A percentile compares a stretch with the other conserved stretches of the same genome.
These are phyloP conservation scores for Lanius collurio DNA, from an alignment of 2,113 vertebrate species.

Conservation along the genomic window DNA sequence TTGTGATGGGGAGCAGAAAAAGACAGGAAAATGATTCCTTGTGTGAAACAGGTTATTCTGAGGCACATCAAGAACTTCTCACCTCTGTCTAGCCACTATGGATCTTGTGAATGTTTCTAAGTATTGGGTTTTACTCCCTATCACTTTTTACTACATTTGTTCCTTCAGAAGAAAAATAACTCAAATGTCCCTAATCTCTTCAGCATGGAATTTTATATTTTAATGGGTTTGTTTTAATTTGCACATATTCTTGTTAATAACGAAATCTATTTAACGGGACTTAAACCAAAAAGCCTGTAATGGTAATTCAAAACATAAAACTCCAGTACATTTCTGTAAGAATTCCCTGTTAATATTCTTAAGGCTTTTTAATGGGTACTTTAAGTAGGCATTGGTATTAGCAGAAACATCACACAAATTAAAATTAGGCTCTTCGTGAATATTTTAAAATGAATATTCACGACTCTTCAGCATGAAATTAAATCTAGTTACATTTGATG, in stretches of 20 bases:
- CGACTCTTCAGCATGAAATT: conserved; percentile 55
- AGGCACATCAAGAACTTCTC: not conserved
- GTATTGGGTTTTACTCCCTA: not conserved
- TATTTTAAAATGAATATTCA: conserved; percentile 73
- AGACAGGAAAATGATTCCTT: not conserved
- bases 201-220: conserved; percentile 53
- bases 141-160: conserved; percentile 11
- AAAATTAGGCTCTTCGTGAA: conserved; percentile 74
- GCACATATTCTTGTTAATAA: conserved; percentile 71
- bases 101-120: not conserved
- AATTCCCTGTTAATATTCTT: conserved; percentile 75
- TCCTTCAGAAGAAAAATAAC: conserved; percentile 19
- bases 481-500: conserved; percentile 33
- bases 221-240: conserved; percentile 77
- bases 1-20: not conserved
- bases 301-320: conserved; percentile 76
- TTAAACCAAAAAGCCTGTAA: conserved; percentile 75
- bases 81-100: not conserved
- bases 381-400: conserved; percentile 69
- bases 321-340: conserved; percentile 57
- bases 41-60: not conserved
- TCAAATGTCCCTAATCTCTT: conserved; percentile 52
- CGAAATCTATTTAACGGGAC: conserved; percentile 74
- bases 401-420: conserved; percentile 76
- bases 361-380: conserved; percentile 69